Evolutionary conservation across 2,888 invertebrate genomes (phyloP).

Genomic region (Horisme vitalbata): DNA sequence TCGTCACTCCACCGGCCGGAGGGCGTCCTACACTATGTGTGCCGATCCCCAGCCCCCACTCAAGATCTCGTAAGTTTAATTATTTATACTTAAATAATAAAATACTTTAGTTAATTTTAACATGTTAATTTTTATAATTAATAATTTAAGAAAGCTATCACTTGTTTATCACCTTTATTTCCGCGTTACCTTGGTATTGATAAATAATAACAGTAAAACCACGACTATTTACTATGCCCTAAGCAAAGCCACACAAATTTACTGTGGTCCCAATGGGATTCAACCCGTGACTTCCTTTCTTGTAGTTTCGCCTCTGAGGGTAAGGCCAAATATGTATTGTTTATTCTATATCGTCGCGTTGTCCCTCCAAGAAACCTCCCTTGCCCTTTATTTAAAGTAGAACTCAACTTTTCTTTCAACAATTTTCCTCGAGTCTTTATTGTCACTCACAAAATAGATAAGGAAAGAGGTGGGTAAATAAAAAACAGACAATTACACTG

Average conservation of each 20-base stretch:
- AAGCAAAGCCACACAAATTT: slow-evolving; percentile 34
- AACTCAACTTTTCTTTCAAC: slow-evolving; percentile 27
- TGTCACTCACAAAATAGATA: slow-evolving; percentile 18
- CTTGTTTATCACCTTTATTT: slow-evolving; percentile 1
- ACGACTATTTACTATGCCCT: slow-evolving; percentile 32
- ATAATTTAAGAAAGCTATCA: too few relatives aligned
- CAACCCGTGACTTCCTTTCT: slow-evolving; percentile 30
- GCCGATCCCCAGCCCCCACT: too few relatives aligned
- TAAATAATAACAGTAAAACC: slow-evolving; percentile 21
- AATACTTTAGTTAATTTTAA: too few relatives aligned
- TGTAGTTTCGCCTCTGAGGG: slow-evolving; percentile 30
- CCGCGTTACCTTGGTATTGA: slow-evolving; percentile 13
- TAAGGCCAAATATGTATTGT: slow-evolving; percentile 30
- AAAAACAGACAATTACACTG: slow-evolving; percentile 12
- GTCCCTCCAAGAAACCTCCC: slow-evolving; percentile 21
- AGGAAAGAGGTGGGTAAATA: slow-evolving; percentile 25
- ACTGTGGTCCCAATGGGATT: slow-evolving; percentile 29
- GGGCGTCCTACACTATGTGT: too few relatives aligned
- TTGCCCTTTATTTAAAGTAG: slow-evolving; percentile 28
- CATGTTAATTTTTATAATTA: too few relatives aligned
- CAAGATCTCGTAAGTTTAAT: too few relatives aligned
- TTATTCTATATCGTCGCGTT: slow-evolving; percentile 26
- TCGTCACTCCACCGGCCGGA: too few relatives aligned
- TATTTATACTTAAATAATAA: too few relatives aligned
- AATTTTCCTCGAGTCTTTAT: slow-evolving; percentile 25